Percentiles rank a stretch among this genome's conserved stretches.
phyloP scores from a whole-genome alignment of 35 echinoderm and acorn worm species.

The Stichopus chloronotus region DNA sequence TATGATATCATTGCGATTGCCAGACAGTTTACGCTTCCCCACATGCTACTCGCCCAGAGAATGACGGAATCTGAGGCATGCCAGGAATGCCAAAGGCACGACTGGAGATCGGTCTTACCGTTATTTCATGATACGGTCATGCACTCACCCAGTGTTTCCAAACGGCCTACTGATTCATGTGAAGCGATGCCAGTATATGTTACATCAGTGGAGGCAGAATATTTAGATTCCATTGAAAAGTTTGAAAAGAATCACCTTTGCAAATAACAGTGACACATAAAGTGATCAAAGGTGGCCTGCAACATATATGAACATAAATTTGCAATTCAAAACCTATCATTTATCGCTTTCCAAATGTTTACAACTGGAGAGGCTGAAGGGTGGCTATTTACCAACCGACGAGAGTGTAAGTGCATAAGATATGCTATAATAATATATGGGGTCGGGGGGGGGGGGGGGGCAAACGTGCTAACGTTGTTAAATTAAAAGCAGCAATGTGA shows the following conservation, averaged over 20 bases:
- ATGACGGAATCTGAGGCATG: background rate
- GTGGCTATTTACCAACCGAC: background rate
- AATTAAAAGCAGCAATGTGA: too few species aligned
- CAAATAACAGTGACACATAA: background rate
- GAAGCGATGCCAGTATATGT: too few species aligned
- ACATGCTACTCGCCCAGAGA: background rate
- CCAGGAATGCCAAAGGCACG: background rate
- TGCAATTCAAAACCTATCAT: background rate
- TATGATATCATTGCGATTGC: too few species aligned
- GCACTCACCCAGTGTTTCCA: too few species aligned
- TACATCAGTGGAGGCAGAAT: too few species aligned
- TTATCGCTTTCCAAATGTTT: background rate
- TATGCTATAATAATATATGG: background rate
- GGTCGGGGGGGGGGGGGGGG: too few species aligned
- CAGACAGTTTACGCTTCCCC: too few species aligned
- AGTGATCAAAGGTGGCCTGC: background rate
- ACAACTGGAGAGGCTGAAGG: background rate
- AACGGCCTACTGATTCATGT: too few species aligned
- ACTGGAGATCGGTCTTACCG: too few species aligned
- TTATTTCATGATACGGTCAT: too few species aligned
- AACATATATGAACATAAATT: background rate
- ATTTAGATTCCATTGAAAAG: background rate
- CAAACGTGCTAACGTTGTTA: too few species aligned
- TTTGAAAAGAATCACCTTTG: background rate
- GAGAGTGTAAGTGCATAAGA: too few species aligned